phyloP scores from a whole-genome alignment of 2,113 vertebrate species.

The Ophthalmolycus amberensis region DNA sequence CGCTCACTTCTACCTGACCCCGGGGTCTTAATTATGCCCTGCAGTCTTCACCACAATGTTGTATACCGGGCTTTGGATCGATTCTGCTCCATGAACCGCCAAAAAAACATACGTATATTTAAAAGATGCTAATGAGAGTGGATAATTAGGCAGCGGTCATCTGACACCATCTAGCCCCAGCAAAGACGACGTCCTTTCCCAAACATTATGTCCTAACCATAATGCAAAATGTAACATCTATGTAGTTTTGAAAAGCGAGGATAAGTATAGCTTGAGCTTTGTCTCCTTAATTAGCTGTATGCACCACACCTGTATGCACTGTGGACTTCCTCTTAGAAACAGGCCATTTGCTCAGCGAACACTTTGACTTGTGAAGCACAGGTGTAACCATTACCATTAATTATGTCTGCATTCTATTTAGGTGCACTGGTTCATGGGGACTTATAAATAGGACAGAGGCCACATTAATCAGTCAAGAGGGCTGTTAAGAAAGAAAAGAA shows the following conservation, averaged over 20 bases:
- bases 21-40: not conserved
- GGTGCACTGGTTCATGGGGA: not conserved
- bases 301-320: not conserved
- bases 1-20: not conserved
- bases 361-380: constrained; percentile 9
- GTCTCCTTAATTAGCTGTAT: not conserved
- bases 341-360: not conserved
- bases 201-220: not conserved
- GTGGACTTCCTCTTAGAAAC: constrained; percentile 2
- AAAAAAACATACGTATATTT: not conserved
- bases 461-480: constrained; percentile 3
- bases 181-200: not conserved
- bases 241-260: not conserved
- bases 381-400: not conserved
- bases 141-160: not conserved
- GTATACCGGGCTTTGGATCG: not conserved
- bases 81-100: not conserved
- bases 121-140: not conserved
- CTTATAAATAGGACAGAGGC: constrained; percentile 11
- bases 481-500: not conserved
- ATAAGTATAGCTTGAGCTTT: not conserved
- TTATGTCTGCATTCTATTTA: not conserved
- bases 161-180: not conserved
- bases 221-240: not conserved
- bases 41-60: not conserved